phyloP scores from a whole-genome alignment of 64 coral and sea anemone species.

The Montipora cactus region DNA sequence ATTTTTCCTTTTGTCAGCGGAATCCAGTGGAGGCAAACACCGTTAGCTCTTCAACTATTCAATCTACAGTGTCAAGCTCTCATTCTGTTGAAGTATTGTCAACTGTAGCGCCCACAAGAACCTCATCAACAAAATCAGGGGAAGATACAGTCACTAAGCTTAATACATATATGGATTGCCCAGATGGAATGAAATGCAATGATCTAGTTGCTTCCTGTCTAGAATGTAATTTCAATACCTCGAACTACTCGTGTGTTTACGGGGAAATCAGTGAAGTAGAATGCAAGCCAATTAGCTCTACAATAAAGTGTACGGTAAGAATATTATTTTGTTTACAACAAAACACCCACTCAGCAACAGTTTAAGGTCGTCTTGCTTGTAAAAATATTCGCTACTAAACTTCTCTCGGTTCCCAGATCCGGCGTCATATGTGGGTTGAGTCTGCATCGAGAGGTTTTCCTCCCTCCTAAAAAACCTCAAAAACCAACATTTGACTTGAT shows the following conservation, averaged over 20 bases:
- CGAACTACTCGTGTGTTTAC: conserved; percentile 84
- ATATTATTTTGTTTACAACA: background rate
- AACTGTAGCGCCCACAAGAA: conserved; percentile 12
- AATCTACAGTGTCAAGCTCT: conserved; percentile 2
- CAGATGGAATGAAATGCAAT: conserved; percentile 64
- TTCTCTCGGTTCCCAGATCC: too few relatives aligned
- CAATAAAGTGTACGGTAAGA: conserved; percentile 78
- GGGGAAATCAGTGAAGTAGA: conserved; percentile 73
- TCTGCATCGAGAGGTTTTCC: too few relatives aligned
- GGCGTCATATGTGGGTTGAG: too few relatives aligned
- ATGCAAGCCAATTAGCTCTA: conserved; percentile 45
- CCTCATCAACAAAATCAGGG: background rate
- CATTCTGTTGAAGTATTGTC: conserved; percentile 31
- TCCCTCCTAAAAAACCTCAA: too few relatives aligned
- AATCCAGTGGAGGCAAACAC: background rate
- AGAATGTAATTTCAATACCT: conserved; percentile 41
- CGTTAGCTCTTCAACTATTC: conserved; percentile 11
- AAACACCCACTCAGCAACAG: too few relatives aligned
- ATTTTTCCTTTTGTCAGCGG: background rate
- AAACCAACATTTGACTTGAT: too few relatives aligned
- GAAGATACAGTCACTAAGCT: background rate
- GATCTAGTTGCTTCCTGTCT: conserved; percentile 83
- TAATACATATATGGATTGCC: conserved; percentile 38
- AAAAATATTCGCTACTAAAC: too few relatives aligned
- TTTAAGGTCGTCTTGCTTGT: too few relatives aligned